Percentiles rank a stretch among this genome's conserved stretches.
phyloP scores from a whole-genome alignment of 1,140 invertebrate genomes.

The Zaprionus ornatus region DNA sequence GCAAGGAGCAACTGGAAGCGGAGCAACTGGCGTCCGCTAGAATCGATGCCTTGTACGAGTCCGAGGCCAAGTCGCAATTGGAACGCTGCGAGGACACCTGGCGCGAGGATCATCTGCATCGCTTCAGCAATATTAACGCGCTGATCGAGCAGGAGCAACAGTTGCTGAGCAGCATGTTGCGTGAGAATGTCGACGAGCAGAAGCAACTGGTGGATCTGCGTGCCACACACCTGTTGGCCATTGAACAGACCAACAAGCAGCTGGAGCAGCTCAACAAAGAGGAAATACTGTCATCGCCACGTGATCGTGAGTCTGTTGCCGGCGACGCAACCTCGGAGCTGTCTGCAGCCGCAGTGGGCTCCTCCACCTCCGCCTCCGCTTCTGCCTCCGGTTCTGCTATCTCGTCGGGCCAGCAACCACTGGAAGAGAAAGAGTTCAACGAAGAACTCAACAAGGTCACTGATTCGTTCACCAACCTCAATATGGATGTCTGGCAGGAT shows the following conservation, averaged over 20 bases:
- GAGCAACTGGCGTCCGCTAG: constrained; percentile 53
- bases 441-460: constrained; percentile 49
- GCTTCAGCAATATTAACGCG: constrained; percentile 53
- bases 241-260: constrained; percentile 84
- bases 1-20: constrained; percentile 52
- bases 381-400: neutral
- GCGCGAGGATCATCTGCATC: constrained; percentile 67
- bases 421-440: neutral
- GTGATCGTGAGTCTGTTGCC: neutral
- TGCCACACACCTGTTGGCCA: constrained; percentile 76
- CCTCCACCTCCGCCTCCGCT: neutral
- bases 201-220: constrained; percentile 80
- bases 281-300: constrained; percentile 34
- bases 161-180: constrained; percentile 58
- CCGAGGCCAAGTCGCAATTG: constrained; percentile 74
- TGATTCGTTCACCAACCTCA: constrained; percentile 70
- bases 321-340: neutral
- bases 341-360: too few species aligned
- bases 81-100: constrained; percentile 70
- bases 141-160: constrained; percentile 58
- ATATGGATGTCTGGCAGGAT: constrained; percentile 73
- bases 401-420: neutral
- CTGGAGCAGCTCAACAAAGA: constrained; percentile 80
- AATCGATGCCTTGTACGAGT: constrained; percentile 83
- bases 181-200: constrained; percentile 80